Evolutionary conservation across 2,888 invertebrate species (phyloP).

Genomic region (Nasonia oneida): DNA sequence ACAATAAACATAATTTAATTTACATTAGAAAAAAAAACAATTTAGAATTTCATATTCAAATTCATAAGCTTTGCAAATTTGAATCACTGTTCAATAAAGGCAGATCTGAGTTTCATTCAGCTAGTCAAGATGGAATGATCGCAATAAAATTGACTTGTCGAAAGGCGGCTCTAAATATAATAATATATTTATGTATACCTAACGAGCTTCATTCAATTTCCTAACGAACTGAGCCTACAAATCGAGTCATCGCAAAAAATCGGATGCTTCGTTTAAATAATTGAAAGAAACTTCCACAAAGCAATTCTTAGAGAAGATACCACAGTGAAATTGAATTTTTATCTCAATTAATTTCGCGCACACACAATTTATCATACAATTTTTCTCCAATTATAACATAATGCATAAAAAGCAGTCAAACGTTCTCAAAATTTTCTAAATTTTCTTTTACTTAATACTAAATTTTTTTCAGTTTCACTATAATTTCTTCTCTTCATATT

Average conservation of each 20-base stretch:
- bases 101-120: constrained; percentile 59
- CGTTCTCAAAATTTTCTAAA: constrained; percentile 55
- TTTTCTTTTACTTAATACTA: constrained; percentile 44
- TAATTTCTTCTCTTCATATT: constrained; percentile 54
- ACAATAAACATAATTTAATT: background rate
- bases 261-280: constrained; percentile 24
- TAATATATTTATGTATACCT: constrained; percentile 66
- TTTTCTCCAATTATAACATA: constrained; percentile 12
- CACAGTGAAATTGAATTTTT: constrained; percentile 59
- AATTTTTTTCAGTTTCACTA: constrained; percentile 55
- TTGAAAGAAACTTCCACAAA: constrained; percentile 29
- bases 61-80: background rate
- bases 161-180: constrained; percentile 62
- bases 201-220: constrained; percentile 56
- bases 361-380: constrained; percentile 2
- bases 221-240: constrained; percentile 52
- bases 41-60: background rate
- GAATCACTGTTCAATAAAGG: background rate
- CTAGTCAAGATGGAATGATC: constrained; percentile 57
- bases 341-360: constrained; percentile 37
- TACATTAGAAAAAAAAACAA: constrained; percentile 4
- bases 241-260: constrained; percentile 48
- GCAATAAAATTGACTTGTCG: constrained; percentile 58
- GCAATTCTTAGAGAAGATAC: constrained; percentile 52
- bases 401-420: constrained; percentile 51